Percentiles rank a stretch among this genome's conserved stretches.
phyloP scores from a whole-genome alignment of 2,113 vertebrate genomes.

The Centropristis striata region DNA sequence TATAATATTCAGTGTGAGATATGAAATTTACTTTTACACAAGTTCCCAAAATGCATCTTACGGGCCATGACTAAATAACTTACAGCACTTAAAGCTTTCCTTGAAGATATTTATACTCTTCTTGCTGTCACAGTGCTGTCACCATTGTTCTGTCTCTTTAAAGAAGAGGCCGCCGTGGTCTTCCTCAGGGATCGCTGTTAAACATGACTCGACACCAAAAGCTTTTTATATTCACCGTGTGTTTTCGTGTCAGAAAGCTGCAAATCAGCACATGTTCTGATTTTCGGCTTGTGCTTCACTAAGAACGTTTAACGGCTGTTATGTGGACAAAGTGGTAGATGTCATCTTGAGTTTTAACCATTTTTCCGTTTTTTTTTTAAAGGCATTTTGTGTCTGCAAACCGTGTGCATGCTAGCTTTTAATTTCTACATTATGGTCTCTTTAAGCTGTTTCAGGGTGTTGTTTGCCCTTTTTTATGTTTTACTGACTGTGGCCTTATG shows the following conservation, averaged over 20 bases:
- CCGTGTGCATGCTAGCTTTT: too few species aligned
- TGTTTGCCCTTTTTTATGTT: too few species aligned
- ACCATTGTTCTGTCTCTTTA: background rate
- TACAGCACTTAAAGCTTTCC: too few species aligned
- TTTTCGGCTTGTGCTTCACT: background rate
- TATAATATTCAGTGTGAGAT: background rate
- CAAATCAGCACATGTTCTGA: background rate
- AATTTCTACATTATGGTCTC: too few species aligned
- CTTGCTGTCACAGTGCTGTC: background rate
- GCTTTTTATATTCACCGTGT: conserved; percentile 3
- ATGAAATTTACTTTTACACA: background rate
- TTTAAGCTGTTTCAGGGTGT: too few species aligned
- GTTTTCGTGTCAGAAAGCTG: background rate
- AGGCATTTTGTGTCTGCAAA: background rate
- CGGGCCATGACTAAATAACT: too few species aligned
- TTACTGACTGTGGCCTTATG: too few species aligned
- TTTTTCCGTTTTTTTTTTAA: too few species aligned
- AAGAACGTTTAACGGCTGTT: too few species aligned
- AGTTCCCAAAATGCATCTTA: background rate
- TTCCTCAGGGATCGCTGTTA: conserved; percentile 4
- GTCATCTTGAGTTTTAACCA: too few species aligned
- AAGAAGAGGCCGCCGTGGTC: background rate
- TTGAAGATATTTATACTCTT: background rate
- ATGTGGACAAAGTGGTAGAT: too few species aligned
- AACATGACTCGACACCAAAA: conserved; percentile 14